A percentile compares a stretch with the other conserved stretches of the same genome.
These are phyloP conservation scores for Podarcis cretensis DNA, from an alignment of 2,113 vertebrate genomes.

Conservation along the genomic window DNA sequence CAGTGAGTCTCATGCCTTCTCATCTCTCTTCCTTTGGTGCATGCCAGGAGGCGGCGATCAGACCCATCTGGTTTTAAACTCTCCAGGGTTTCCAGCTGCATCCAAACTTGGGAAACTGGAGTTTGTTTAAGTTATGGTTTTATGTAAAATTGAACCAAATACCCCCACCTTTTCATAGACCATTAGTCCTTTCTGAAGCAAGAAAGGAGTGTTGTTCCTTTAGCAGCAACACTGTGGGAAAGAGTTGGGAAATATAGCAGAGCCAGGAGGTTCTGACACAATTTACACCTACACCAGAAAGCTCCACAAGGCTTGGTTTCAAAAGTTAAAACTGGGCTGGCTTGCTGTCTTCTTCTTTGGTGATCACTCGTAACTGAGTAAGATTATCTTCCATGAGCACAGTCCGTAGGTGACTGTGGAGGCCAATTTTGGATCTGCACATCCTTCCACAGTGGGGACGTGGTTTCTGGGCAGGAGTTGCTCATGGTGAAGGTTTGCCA, in stretches of 20 bases:
- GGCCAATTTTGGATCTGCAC: no score
- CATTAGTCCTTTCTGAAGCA: background rate
- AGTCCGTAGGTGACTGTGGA: no score
- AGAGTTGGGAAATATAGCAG: background rate
- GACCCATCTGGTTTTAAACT: background rate
- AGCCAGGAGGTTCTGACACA: background rate
- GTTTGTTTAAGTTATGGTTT: background rate
- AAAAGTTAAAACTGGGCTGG: no score
- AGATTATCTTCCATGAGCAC: no score
- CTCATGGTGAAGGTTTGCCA: no score
- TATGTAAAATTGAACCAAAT: background rate
- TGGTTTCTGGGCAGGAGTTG: no score
- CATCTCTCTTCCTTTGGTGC: background rate
- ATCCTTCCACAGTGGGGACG: no score
- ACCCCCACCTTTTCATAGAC: background rate
- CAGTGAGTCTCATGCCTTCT: background rate
- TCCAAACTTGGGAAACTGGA: background rate
- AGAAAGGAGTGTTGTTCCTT: background rate
- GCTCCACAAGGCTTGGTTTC: no score
- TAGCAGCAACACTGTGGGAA: background rate
- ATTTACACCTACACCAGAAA: no score
- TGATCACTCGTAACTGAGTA: no score
- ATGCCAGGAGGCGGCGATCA: background rate
- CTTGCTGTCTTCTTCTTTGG: no score
- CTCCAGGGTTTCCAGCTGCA: background rate